Conservation (phyloP, 64 coral and sea anemone species). For the Montipora foliosa region DNA sequence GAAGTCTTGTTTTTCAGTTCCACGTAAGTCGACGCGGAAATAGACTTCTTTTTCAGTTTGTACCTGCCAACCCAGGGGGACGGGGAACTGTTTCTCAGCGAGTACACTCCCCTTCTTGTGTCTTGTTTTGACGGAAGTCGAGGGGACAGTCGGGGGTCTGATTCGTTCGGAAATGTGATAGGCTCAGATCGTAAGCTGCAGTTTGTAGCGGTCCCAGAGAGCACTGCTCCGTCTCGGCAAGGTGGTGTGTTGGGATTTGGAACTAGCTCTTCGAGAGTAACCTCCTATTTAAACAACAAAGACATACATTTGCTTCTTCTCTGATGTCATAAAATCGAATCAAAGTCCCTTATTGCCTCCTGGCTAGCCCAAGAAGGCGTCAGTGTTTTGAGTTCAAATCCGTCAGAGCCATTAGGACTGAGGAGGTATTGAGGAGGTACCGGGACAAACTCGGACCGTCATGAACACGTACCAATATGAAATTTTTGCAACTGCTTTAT, state of each 20-base stretch:
- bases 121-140: constrained; percentile 24
- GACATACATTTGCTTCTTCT: neutral
- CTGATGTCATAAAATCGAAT: too few relatives aligned
- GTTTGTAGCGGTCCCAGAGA: constrained; percentile 4
- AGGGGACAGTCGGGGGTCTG: constrained; percentile 21
- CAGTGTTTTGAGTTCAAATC: too few relatives aligned
- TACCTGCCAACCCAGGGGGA: constrained; percentile 90
- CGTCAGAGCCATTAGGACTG: too few relatives aligned
- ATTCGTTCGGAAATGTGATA: constrained; percentile 19
- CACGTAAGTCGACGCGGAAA: constrained; percentile 31
- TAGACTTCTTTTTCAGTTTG: constrained; percentile 87
- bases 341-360: too few relatives aligned
- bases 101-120: constrained; percentile 43
- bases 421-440: too few relatives aligned
- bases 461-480: too few relatives aligned
- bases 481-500: too few relatives aligned
- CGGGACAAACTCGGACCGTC: too few relatives aligned
- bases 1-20: constrained; percentile 26
- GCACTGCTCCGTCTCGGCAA: constrained; percentile 38
- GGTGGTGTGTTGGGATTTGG: constrained; percentile 11
- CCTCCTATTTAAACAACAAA: constrained; percentile 13
- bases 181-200: constrained; percentile 54
- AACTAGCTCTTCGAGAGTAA: constrained; percentile 41
- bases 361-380: too few relatives aligned
- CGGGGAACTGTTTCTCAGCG: constrained; percentile 80